Percentiles rank a stretch among this genome's conserved stretches.
These are phyloP conservation scores for Sussaba pulchella DNA, from an alignment of 2,888 invertebrate genomes.

Conservation along the genomic window DNA sequence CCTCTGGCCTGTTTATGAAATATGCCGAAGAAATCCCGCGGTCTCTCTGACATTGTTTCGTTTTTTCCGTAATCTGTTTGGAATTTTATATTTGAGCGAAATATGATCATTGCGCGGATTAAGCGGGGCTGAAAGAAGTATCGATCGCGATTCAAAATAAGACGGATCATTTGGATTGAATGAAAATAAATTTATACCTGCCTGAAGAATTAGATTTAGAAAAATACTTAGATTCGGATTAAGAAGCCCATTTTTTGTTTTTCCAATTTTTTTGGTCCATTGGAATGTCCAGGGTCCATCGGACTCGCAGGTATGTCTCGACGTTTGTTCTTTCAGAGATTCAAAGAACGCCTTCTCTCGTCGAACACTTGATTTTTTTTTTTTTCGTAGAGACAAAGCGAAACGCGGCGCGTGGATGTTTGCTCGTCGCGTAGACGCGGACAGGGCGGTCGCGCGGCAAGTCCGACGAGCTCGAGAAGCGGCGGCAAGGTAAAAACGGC, in stretches of 20 bases:
- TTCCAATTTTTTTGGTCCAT: not conserved
- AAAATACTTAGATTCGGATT: no score
- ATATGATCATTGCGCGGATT: no score
- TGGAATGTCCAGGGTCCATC: constrained; percentile 3
- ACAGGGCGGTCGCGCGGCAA: constrained; percentile 9
- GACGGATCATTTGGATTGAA: not conserved
- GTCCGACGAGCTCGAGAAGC: constrained; percentile 19
- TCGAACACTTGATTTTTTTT: constrained; percentile 7
- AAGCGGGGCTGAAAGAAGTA: no score
- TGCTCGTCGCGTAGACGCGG: constrained; percentile 44
- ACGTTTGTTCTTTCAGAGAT: not conserved
- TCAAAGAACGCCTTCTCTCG: constrained; percentile 5
- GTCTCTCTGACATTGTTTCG: not conserved
- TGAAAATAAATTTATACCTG: no score
- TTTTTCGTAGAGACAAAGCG: constrained; percentile 41
- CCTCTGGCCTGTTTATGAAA: constrained; percentile 23
- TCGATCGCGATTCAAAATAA: no score
- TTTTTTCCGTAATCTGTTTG: not conserved
- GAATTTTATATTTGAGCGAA: no score
- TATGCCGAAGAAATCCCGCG: not conserved
- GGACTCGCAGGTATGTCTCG: not conserved
- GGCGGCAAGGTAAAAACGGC: constrained; percentile 56
- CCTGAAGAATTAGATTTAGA: no score
- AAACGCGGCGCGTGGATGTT: constrained; percentile 48
- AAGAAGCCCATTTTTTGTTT: no score